A percentile compares a stretch with the other conserved stretches of the same genome.
Conservation (phyloP, 2,888 invertebrate genomes). For the Lithodes maja region DNA sequence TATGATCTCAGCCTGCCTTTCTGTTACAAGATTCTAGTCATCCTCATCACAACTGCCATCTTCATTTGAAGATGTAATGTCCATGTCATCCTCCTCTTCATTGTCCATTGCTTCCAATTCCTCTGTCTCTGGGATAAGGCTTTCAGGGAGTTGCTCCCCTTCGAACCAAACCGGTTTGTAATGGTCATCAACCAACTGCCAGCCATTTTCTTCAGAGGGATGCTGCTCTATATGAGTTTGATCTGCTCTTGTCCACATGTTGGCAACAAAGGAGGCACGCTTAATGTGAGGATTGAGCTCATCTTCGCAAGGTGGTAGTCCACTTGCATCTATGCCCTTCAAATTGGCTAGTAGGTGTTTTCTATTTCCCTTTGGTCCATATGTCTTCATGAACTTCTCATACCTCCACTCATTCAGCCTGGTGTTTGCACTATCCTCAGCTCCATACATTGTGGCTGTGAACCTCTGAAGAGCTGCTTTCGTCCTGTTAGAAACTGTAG, state of each 20-base stretch:
- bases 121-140: not conserved
- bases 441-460: not conserved
- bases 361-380: not conserved
- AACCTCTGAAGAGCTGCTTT: not conserved
- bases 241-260: not conserved
- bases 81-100: slow-evolving; percentile 6
- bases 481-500: not conserved
- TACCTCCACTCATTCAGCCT: not conserved
- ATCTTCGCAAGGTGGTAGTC: not conserved
- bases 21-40: not conserved
- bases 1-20: too few species aligned
- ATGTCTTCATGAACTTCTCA: not conserved
- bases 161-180: not conserved
- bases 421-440: not conserved
- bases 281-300: not conserved
- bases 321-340: not conserved
- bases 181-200: not conserved
- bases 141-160: slow-evolving; percentile 34
- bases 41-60: slow-evolving; percentile 4
- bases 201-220: not conserved
- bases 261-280: not conserved
- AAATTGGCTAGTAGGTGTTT: not conserved
- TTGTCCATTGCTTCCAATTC: not conserved
- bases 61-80: too few species aligned
- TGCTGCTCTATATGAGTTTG: not conserved